phyloP scores from a whole-genome alignment of 2,888 invertebrate genomes.

The Habrosyne pyritoides region DNA sequence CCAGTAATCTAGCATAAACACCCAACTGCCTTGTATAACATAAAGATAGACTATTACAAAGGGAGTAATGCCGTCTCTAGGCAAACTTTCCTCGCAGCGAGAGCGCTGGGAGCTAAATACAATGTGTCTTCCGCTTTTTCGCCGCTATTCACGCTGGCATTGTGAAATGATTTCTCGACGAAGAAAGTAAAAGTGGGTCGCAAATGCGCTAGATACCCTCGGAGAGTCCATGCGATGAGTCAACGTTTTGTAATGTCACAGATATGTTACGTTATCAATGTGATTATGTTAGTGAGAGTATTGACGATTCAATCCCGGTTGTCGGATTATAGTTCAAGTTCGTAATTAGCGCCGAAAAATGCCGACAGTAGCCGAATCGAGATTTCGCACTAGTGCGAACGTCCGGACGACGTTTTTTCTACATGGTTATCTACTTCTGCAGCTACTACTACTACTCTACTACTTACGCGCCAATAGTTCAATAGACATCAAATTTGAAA shows the following conservation, averaged over 20 bases:
- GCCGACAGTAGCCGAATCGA: too few relatives aligned
- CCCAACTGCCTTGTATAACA: background rate
- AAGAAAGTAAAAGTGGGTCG: slow-evolving; percentile 81
- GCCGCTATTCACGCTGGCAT: slow-evolving; percentile 61
- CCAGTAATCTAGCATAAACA: too few relatives aligned
- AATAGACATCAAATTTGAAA: too few relatives aligned
- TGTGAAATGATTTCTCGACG: slow-evolving; percentile 73
- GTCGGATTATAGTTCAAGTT: too few relatives aligned
- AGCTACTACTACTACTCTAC: too few relatives aligned
- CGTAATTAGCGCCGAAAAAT: too few relatives aligned
- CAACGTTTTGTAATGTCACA: background rate
- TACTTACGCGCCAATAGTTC: too few relatives aligned
- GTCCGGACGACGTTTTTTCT: too few relatives aligned
- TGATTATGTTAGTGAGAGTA: too few relatives aligned
- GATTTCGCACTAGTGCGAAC: too few relatives aligned
- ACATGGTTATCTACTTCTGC: too few relatives aligned
- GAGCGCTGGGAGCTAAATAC: slow-evolving; percentile 70
- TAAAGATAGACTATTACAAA: slow-evolving; percentile 13
- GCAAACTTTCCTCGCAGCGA: slow-evolving; percentile 48
- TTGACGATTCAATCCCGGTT: too few relatives aligned
- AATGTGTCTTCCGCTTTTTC: slow-evolving; percentile 76
- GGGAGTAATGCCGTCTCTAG: slow-evolving; percentile 14
- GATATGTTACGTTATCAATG: background rate
- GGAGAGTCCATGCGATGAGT: background rate
- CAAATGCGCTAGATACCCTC: slow-evolving; percentile 14